These are phyloP conservation scores for Takifugu ocellatus DNA, from an alignment of 2,797 vertebrate genomes.

Conservation along the genomic window DNA sequence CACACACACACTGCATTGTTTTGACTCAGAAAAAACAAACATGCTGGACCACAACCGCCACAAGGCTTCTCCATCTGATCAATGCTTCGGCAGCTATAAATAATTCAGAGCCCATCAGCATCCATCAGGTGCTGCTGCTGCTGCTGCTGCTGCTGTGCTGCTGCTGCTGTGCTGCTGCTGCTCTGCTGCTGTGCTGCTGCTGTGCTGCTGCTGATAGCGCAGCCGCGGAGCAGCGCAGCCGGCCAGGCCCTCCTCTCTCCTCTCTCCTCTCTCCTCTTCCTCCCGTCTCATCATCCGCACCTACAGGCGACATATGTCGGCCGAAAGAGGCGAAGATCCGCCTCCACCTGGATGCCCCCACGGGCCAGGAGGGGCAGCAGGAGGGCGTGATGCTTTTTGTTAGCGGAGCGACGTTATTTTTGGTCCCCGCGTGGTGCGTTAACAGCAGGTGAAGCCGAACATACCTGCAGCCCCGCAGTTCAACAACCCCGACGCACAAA, in stretches of 20 bases:
- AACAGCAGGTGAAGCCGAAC: constrained; percentile 22
- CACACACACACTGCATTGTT: neutral
- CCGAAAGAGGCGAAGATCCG: constrained; percentile 4
- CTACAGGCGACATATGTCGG: constrained; percentile 17
- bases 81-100: constrained; percentile 54
- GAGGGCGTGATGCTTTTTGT: too few relatives aligned
- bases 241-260: constrained; percentile 25
- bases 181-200: neutral
- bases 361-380: neutral
- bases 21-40: constrained; percentile 1
- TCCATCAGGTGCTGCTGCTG: constrained; percentile 31
- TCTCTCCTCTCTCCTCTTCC: constrained; percentile 5
- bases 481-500: too few relatives aligned
- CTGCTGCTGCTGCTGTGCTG: constrained; percentile 2
- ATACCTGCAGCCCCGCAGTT: neutral
- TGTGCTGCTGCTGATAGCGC: constrained; percentile 12
- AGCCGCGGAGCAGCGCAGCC: constrained; percentile 38
- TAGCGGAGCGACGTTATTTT: too few relatives aligned
- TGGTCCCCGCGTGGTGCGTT: too few relatives aligned
- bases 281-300: constrained; percentile 5
- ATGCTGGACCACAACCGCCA: constrained; percentile 1
- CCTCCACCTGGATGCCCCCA: constrained; percentile 35
- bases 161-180: neutral
- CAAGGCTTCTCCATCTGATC: constrained; percentile 39
- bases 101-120: constrained; percentile 43